These are phyloP conservation scores for Agrochola lychnidis DNA, from an alignment of 2,888 invertebrate genomes.

Conservation along the genomic window DNA sequence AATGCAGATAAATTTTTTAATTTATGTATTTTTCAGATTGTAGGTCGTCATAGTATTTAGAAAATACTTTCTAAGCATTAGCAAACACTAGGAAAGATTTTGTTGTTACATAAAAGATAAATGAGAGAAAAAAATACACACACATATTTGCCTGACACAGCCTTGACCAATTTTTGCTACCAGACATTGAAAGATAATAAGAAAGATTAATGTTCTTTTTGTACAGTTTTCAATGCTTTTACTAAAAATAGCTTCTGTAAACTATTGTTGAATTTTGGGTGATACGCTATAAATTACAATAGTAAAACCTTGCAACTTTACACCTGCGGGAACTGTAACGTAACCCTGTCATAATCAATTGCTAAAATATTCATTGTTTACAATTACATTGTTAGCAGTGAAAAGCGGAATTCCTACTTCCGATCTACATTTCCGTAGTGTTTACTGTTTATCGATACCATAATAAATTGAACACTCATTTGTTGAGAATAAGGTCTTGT, in stretches of 20 bases:
- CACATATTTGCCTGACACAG: not conserved
- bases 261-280: not conserved
- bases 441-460: slow-evolving; percentile 6
- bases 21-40: not conserved
- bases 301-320: slow-evolving; percentile 40
- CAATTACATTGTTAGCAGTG: slow-evolving; percentile 35
- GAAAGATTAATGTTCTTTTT: slow-evolving; percentile 44
- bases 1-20: not conserved
- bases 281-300: slow-evolving; percentile 26
- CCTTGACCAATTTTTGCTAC: slow-evolving; percentile 44
- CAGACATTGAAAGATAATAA: slow-evolving; percentile 43
- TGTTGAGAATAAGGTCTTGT: not conserved
- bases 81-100: slow-evolving; percentile 8
- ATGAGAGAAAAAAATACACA: not conserved
- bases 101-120: not conserved
- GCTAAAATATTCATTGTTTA: slow-evolving; percentile 46
- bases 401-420: slow-evolving; percentile 57
- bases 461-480: slow-evolving; percentile 20
- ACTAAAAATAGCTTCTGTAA: not conserved
- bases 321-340: not conserved
- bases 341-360: slow-evolving; percentile 27
- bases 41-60: slow-evolving; percentile 9
- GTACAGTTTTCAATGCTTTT: slow-evolving; percentile 16
- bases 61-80: not conserved
- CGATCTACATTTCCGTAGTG: slow-evolving; percentile 20